These are phyloP conservation scores for Melanogrammus aeglefinus DNA, from an alignment of 2,797 vertebrate genomes.

Conservation along the genomic window DNA sequence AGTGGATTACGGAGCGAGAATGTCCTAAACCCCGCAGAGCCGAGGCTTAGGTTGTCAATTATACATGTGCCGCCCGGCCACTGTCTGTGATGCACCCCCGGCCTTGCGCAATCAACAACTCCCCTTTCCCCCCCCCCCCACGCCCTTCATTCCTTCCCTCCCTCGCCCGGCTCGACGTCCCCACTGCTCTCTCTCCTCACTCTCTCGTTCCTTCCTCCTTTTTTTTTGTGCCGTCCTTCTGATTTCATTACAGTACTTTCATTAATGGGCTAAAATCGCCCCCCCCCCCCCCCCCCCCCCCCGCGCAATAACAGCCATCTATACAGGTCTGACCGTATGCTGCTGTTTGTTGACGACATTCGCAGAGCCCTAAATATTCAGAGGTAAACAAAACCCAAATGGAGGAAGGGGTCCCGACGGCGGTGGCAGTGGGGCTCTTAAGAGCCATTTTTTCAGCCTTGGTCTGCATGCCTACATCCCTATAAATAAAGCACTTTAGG, in stretches of 20 bases:
- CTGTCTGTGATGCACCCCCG: constrained; percentile 30
- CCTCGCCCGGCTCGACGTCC: not conserved
- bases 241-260: constrained; percentile 20
- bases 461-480: constrained; percentile 49
- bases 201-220: not conserved
- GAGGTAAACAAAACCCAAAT: constrained; percentile 38
- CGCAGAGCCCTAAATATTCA: constrained; percentile 41
- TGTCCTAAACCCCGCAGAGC: constrained; percentile 62
- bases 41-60: constrained; percentile 66
- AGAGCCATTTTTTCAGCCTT: not conserved
- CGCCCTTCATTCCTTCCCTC: not conserved
- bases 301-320: too few species aligned
- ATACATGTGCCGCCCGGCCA: constrained; percentile 61
- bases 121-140: not conserved
- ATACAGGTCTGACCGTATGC: too few species aligned
- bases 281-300: constrained; percentile 6
- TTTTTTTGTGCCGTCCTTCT: constrained; percentile 49
- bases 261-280: too few species aligned
- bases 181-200: not conserved
- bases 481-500: constrained; percentile 59
- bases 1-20: constrained; percentile 61
- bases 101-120: constrained; percentile 28
- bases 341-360: too few species aligned
- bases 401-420: not conserved
- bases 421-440: constrained; percentile 22